phyloP scores from a whole-genome alignment of 2,888 invertebrate species.

The Lottia scabra region DNA sequence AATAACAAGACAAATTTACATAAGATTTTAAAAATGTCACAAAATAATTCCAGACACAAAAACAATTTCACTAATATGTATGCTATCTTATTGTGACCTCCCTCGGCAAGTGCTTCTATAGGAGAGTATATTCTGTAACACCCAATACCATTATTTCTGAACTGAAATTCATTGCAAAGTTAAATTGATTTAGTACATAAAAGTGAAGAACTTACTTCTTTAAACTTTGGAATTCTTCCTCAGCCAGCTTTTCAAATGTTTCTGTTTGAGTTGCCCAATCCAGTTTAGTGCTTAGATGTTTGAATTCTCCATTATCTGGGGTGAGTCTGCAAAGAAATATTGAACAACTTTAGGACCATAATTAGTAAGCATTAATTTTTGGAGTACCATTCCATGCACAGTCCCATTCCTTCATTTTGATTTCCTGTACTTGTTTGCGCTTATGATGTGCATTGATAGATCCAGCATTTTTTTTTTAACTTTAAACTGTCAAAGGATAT shows the following conservation, averaged over 20 bases:
- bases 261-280: slow-evolving; percentile 15
- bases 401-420: too few species aligned
- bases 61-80: too few species aligned
- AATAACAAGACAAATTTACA: neutral
- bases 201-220: slow-evolving; percentile 7
- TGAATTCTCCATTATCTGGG: neutral
- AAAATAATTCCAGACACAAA: too few species aligned
- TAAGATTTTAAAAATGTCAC: neutral
- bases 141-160: too few species aligned
- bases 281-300: neutral
- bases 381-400: neutral
- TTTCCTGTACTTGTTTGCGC: too few species aligned
- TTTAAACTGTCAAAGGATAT: too few species aligned
- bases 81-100: too few species aligned
- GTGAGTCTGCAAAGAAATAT: slow-evolving; percentile 3
- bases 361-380: neutral
- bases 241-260: slow-evolving; percentile 13
- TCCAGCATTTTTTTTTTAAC: too few species aligned
- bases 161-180: too few species aligned
- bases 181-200: neutral
- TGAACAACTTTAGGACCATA: neutral
- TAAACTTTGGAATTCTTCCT: slow-evolving; percentile 9
- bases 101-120: too few species aligned
- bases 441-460: too few species aligned
- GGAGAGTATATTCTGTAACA: too few species aligned